These are phyloP conservation scores for Clarias magur DNA, from an alignment of 2,113 vertebrate species.

Conservation along the genomic window DNA sequence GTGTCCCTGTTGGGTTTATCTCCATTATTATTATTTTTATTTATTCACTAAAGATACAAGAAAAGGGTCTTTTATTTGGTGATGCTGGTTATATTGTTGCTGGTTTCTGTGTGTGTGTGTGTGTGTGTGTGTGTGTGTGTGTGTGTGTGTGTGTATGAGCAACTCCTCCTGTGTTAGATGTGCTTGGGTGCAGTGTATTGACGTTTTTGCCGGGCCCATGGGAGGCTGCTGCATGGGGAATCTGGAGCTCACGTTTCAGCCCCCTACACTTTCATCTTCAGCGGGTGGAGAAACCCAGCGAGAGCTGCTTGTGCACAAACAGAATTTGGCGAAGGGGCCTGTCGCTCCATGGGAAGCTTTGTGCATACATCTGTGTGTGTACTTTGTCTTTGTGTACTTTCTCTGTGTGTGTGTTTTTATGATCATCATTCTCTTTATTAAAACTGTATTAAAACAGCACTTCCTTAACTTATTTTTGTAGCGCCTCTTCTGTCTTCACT, in stretches of 20 bases:
- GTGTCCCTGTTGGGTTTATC: conserved; percentile 9
- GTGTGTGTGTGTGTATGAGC: conserved; percentile 26
- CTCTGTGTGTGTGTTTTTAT: conserved; percentile 42
- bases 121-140: conserved; percentile 23
- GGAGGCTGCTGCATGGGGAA: conserved; percentile 55
- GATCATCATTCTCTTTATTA: conserved; percentile 40
- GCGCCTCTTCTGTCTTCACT: neutral
- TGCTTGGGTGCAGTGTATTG: conserved; percentile 53
- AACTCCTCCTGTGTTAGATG: conserved; percentile 49
- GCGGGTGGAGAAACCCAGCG: conserved; percentile 52
- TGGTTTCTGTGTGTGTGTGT: conserved; percentile 22
- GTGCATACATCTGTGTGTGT: conserved; percentile 42
- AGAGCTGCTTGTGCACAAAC: conserved; percentile 55
- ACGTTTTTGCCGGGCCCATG: conserved; percentile 49
- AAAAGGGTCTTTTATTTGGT: conserved; percentile 17
- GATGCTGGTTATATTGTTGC: conserved; percentile 32
- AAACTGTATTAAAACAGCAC: conserved; percentile 31
- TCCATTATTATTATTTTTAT: neutral
- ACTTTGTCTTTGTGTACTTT: conserved; percentile 34
- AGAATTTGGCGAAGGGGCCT: conserved; percentile 53
- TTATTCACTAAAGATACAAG: conserved; percentile 7
- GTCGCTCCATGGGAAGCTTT: conserved; percentile 37
- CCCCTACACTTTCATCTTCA: conserved; percentile 60
- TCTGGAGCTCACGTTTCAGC: conserved; percentile 58
- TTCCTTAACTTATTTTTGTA: conserved; percentile 10